These are phyloP conservation scores for Gobio gobio DNA, from an alignment of 2,113 vertebrate genomes.

Conservation along the genomic window DNA sequence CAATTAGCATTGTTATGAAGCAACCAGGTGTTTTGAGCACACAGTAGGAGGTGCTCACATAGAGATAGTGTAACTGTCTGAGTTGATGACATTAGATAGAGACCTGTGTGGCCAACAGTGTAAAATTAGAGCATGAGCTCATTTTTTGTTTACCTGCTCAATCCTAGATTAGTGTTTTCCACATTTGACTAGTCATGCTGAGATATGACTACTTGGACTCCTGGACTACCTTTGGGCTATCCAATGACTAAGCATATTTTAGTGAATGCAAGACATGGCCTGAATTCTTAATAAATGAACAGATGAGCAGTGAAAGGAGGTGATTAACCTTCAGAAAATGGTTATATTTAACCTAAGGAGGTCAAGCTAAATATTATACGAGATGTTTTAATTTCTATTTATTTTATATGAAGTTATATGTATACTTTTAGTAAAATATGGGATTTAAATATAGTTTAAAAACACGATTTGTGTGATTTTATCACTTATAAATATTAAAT, in stretches of 20 bases:
- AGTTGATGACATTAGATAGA: conserved; percentile 14
- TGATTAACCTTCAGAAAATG: background rate
- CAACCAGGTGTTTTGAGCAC: conserved; percentile 32
- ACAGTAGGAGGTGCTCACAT: too few species aligned
- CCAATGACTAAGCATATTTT: background rate
- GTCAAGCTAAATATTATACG: background rate
- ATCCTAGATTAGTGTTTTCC: conserved; percentile 48
- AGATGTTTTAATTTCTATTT: background rate
- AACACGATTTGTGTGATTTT: background rate
- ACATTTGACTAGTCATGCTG: conserved; percentile 40
- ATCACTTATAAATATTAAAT: too few species aligned
- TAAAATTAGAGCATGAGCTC: conserved; percentile 6
- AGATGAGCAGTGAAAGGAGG: background rate
- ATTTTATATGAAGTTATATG: background rate
- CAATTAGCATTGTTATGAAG: conserved; percentile 44
- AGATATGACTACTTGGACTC: conserved; percentile 23
- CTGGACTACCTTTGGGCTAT: background rate
- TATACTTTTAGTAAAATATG: background rate
- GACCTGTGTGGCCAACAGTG: conserved; percentile 22
- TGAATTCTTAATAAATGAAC: background rate
- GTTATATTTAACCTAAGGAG: too few species aligned
- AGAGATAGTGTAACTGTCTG: conserved; percentile 11
- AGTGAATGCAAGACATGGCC: background rate
- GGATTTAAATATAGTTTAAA: background rate
- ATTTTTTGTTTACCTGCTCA: conserved; percentile 37